Percentiles rank a stretch among this genome's conserved stretches.
Evolutionary conservation across 2,888 invertebrate genomes (phyloP).

Genomic region (Tuta absoluta): DNA sequence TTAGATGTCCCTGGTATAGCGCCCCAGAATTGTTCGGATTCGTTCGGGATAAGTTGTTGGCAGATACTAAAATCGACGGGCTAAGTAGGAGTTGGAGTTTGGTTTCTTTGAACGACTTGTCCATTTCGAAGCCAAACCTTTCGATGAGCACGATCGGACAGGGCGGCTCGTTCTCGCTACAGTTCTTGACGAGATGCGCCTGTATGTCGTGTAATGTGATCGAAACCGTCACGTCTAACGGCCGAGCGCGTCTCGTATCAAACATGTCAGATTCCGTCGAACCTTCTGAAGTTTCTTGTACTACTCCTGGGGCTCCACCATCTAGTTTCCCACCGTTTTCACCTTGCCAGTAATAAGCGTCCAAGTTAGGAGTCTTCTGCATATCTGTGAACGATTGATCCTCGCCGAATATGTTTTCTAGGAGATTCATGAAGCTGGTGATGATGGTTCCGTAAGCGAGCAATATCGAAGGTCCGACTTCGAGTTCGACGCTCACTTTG

Average conservation of each 20-base stretch:
- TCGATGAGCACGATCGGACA: slow-evolving; percentile 95
- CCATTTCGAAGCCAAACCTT: slow-evolving; percentile 98
- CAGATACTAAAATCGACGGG: slow-evolving; percentile 91
- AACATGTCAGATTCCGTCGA: slow-evolving; percentile 84
- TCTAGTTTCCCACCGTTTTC: slow-evolving; percentile 66
- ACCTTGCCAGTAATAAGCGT: slow-evolving; percentile 64
- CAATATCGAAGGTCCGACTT: slow-evolving; percentile 96
- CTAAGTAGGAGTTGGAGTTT: slow-evolving; percentile 94
- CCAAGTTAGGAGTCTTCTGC: slow-evolving; percentile 83
- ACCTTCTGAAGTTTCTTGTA: slow-evolving; percentile 84
- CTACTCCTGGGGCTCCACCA: slow-evolving; percentile 80
- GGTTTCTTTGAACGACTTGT: slow-evolving; percentile 95
- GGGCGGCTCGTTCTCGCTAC: slow-evolving; percentile 93
- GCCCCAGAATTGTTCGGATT: slow-evolving; percentile 68
- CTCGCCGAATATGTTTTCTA: slow-evolving; percentile 98
- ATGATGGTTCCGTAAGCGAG: slow-evolving; percentile 95
- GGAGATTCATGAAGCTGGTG: slow-evolving; percentile 92
- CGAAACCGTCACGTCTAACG: slow-evolving; percentile 94
- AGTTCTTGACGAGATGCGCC: slow-evolving; percentile 96
- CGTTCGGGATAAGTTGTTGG: slow-evolving; percentile 86
- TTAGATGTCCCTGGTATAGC: slow-evolving; percentile 91
- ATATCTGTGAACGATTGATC: slow-evolving; percentile 97
- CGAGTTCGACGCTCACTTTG: slow-evolving; percentile 93
- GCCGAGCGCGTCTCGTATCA: slow-evolving; percentile 93
- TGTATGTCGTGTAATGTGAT: slow-evolving; percentile 97